Evolutionary conservation across 2,888 invertebrate species (phyloP), one percentile per base, ranked within the genome.

Genomic region (Ametastegia equiseti): DNA sequence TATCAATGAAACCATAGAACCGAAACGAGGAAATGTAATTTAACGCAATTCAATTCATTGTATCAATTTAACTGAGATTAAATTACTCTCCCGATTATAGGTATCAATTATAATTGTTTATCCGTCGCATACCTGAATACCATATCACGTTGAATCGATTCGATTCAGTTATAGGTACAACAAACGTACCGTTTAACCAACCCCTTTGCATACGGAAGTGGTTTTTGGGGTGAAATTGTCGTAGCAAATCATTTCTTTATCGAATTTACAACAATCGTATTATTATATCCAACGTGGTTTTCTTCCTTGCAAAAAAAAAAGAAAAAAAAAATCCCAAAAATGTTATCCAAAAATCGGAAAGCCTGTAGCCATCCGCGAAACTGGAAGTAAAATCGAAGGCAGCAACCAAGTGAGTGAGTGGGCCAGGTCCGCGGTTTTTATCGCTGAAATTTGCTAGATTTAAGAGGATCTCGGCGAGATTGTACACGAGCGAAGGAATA

Each of bases 91-190:
- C n/a, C 75, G 60, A 78, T 78, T 60, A 78, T 47, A 42, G 77
- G 60, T 78, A 60, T 78, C 77, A 60, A 60, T 78, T 78, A 78
- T 78, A 60, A 57, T 78, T 60, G 77, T 75, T 50, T 75, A 75
- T 30, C 75, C 71, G 71, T 71, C 45, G 45, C 71, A 47, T 27
- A 47, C 71, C 45, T 45, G 71, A 39, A 67, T 67, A 67, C 39
- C 19, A 36, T 67, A 67, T 67, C 65, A 36, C 19, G 39, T 65
- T 36, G 7, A 65, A 65, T 39, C 65, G 65, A 65, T 36, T 65
- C 19, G n/a, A 33, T 39, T 67, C n/a, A n/a, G n/a, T n/a, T n/a
- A n/a, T n/a, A n/a, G n/a, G n/a, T 23, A 23, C 19, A 39, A 67
- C 65, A 39, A 67, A 67, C 36, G 33, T 63, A 63, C 63, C 63